Evolutionary conservation across 2,113 vertebrate genomes (phyloP).

Genomic region (Dolichotis patagonum): DNA sequence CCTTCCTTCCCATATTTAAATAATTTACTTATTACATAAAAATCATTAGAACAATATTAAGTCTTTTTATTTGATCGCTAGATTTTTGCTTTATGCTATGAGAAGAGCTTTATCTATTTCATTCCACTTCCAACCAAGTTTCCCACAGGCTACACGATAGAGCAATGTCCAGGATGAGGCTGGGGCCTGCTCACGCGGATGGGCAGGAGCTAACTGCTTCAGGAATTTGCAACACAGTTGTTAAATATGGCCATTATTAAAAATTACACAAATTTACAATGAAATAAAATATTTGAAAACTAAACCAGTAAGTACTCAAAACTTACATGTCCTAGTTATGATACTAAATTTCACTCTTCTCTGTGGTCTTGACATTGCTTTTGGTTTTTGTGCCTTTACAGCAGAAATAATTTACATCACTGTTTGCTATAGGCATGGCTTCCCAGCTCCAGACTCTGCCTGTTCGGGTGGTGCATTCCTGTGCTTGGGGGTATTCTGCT

Average conservation of each 20-base stretch:
- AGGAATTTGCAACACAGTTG: background rate
- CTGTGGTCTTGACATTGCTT: background rate
- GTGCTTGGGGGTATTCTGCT: background rate
- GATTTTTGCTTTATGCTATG: slow-evolving; percentile 37
- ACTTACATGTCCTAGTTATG: background rate
- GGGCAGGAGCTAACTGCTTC: background rate
- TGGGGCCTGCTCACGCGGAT: background rate
- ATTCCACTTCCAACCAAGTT: background rate
- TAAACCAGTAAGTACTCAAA: background rate
- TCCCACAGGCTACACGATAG: background rate
- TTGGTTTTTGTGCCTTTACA: background rate
- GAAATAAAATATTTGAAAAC: background rate
- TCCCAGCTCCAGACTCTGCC: background rate
- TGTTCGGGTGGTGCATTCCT: background rate
- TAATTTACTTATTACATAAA: slow-evolving; percentile 14
- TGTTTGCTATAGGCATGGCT: background rate
- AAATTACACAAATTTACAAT: background rate
- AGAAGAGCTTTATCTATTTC: background rate
- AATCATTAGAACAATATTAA: background rate
- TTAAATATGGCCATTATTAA: background rate
- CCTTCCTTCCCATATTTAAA: background rate
- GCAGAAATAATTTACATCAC: background rate
- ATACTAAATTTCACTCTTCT: background rate
- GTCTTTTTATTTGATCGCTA: background rate
- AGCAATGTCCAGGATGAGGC: background rate